These are phyloP conservation scores for Muscidifurax raptorellus DNA, from an alignment of 1,140 invertebrate genomes.

Conservation along the genomic window DNA sequence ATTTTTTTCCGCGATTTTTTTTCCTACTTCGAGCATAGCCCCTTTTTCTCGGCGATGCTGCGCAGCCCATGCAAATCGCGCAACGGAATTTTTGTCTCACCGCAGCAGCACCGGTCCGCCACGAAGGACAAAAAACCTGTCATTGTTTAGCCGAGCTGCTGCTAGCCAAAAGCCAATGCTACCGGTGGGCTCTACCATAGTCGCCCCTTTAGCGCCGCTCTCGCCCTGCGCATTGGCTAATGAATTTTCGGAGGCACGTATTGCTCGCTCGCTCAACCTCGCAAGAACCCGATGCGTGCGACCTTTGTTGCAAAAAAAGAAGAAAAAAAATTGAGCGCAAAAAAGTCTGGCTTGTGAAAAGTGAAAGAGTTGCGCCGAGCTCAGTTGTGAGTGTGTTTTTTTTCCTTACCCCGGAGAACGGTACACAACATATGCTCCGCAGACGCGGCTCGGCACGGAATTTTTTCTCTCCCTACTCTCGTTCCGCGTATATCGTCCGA, in stretches of 20 bases:
- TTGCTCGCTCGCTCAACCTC: neutral
- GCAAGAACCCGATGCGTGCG: neutral
- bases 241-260: conserved; percentile 27
- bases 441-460: neutral
- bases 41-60: conserved; percentile 35
- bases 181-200: conserved; percentile 29
- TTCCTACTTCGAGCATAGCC: neutral
- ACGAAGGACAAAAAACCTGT: conserved; percentile 39
- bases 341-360: neutral
- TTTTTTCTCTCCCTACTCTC: neutral
- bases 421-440: neutral
- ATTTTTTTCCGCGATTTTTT: conserved; percentile 52
- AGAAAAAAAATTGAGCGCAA: conserved; percentile 5
- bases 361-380: conserved; percentile 11
- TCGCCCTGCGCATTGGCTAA: conserved; percentile 27
- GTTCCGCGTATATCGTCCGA: neutral
- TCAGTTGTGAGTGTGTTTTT: conserved; percentile 1
- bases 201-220: conserved; percentile 11
- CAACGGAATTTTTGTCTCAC: conserved; percentile 53
- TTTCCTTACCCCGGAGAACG: neutral
- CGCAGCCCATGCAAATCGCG: conserved; percentile 51
- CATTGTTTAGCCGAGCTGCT: conserved; percentile 56
- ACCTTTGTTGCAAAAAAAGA: conserved; percentile 3
- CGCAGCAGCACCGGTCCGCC: conserved; percentile 1
- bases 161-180: conserved; percentile 42